Base-by-base conservation (phyloP, 2,888 invertebrate species). In the Anodontia alba region DNA sequence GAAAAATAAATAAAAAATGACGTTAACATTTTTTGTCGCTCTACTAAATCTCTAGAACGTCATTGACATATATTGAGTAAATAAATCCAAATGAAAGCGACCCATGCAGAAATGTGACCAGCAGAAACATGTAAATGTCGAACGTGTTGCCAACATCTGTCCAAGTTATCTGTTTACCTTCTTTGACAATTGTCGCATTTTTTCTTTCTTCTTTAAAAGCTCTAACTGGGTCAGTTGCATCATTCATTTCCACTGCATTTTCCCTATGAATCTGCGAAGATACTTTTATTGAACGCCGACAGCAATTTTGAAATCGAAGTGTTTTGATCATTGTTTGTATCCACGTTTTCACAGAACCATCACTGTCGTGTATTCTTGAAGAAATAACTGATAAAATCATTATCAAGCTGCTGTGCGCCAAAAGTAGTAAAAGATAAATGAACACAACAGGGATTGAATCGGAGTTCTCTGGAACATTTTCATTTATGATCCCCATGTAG, bases 401-500 rank as follows among this genome's bases (percentile, higher is more conserved):
- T 12, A 70, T 82, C 0, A 31, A 1, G 20, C 75, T 68, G 38
- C 84, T 85, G 69, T 80, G 80, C 0, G 78, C 8, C 70, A 82
- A 20, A 0, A 86, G 62, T n/a, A 70, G 73, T 3, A 83, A 29
- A 2, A 86, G 69, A 42, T 86, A 86, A 43, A 75, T 78, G 33
- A 76, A 83, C 1, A 86, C 43, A 54, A 71, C 73, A 1, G 86
- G 71, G 66, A 86, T 74, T 15, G 83, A 84, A 12, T 62, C 42
- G 0, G 86, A 84, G 43, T 80, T 82, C 46, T 76, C 73, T 15
- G 86, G 84, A 15, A 86, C 66, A 26, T 80, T 78, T 43, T 76
- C 73, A 69, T 81, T 84, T 3, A 86, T 73, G 15, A 82, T 82
- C 15, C 77, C 67, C 83, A 84, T 84, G 67, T 78, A 86, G 1